Conservation (phyloP, 2,888 invertebrate species). For the Patella caerulea region DNA sequence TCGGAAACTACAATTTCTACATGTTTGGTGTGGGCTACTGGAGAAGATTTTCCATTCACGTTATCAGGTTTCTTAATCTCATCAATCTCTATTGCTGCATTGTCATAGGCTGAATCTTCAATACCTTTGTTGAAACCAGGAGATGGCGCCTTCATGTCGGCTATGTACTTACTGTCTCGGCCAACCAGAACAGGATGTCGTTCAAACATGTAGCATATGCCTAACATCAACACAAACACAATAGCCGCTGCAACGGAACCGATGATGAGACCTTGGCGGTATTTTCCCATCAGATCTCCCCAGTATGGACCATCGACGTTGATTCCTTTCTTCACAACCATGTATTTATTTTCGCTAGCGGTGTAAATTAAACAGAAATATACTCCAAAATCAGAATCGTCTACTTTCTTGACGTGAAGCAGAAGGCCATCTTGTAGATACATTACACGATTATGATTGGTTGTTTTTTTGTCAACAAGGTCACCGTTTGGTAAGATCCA, state of each 20-base stretch:
- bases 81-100: slow-evolving; percentile 11
- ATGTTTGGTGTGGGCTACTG: too few relatives aligned
- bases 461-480: background rate
- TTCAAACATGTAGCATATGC: slow-evolving; percentile 13
- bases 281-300: slow-evolving; percentile 31
- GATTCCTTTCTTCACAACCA: slow-evolving; percentile 23
- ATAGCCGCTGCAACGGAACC: slow-evolving; percentile 27
- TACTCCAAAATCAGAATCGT: slow-evolving; percentile 53
- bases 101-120: background rate
- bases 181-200: background rate
- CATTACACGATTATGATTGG: slow-evolving; percentile 16
- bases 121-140: background rate
- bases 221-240: slow-evolving; percentile 21
- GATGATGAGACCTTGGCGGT: slow-evolving; percentile 28
- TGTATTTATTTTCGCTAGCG: background rate
- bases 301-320: slow-evolving; percentile 33
- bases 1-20: too few relatives aligned
- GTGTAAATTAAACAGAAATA: slow-evolving; percentile 47
- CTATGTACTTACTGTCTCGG: background rate
- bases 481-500: slow-evolving; percentile 32
- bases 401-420: slow-evolving; percentile 38
- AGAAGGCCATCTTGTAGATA: slow-evolving; percentile 18
- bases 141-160: background rate
- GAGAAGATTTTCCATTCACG: background rate
- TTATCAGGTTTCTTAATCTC: background rate